phyloP scores from a whole-genome alignment of 1,140 invertebrate genomes.

The Neodiprion fabricii region DNA sequence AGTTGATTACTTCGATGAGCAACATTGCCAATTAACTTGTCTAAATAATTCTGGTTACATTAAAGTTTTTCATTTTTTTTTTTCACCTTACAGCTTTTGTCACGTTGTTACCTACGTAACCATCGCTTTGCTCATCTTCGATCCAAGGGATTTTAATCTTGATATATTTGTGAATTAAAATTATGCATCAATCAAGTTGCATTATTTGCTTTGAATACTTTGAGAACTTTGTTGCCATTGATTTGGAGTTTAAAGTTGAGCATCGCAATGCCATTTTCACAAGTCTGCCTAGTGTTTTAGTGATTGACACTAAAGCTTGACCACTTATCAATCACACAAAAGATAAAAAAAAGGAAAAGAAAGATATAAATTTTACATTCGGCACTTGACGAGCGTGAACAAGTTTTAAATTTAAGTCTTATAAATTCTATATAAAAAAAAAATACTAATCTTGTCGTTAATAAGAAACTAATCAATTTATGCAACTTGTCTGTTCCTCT shows the following conservation, averaged over 20 bases:
- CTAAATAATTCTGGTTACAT: slow-evolving; percentile 25
- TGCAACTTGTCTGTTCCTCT: slow-evolving; percentile 53
- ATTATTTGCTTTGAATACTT: too few relatives aligned
- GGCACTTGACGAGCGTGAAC: slow-evolving; percentile 27
- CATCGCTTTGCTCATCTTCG: slow-evolving; percentile 40
- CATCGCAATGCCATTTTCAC: slow-evolving; percentile 36
- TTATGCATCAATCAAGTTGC: not conserved
- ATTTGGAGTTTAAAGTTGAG: slow-evolving; percentile 33
- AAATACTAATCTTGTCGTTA: slow-evolving; percentile 28
- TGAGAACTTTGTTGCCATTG: not conserved
- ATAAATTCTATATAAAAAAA: slow-evolving; percentile 12
- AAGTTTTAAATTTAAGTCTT: not conserved
- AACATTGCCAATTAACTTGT: not conserved
- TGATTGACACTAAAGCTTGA: slow-evolving; percentile 44
- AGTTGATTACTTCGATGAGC: not conserved
- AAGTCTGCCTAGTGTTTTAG: slow-evolving; percentile 42
- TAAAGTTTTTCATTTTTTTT: slow-evolving; percentile 27
- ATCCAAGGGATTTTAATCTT: not conserved
- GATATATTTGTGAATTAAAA: not conserved
- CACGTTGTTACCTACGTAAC: slow-evolving; percentile 34
- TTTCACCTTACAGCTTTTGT: slow-evolving; percentile 37
- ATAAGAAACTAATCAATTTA: slow-evolving; percentile 28
- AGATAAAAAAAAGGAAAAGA: slow-evolving; percentile 1
- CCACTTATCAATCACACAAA: slow-evolving; percentile 39
- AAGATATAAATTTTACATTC: slow-evolving; percentile 9